Evolutionary conservation across 2,797 vertebrate genomes (phyloP), one percentile per base, ranked within the genome.

Genomic region (Microcaecilia unicolor): DNA sequence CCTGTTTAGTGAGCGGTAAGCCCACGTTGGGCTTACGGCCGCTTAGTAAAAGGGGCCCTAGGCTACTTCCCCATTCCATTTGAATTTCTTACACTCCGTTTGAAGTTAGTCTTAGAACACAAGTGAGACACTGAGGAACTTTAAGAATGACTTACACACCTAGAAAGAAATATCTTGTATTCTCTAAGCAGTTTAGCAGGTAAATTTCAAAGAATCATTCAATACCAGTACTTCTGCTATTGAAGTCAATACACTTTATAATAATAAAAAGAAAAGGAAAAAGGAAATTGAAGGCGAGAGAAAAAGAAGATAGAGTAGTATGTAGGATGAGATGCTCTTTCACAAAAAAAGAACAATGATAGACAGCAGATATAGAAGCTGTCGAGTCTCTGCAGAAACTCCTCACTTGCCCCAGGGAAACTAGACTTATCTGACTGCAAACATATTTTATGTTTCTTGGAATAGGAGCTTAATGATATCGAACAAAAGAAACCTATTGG

Each of bases 191-290:
- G n/a, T n/a, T n/a, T n/a, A n/a, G n/a, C n/a, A n/a, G n/a, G n/a
- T n/a, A n/a, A n/a, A n/a, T n/a, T n/a, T n/a, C n/a, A n/a, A n/a
- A n/a, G n/a, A n/a, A n/a, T n/a, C n/a, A n/a, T n/a, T n/a, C n/a
- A n/a, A n/a, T n/a, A n/a, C n/a, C n/a, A n/a, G n/a, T n/a, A n/a
- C n/a, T n/a, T n/a, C n/a, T n/a, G 25, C 22, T 48, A 41, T 48
- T 18, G 55, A 55, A 41, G 40, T 28, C 24, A 63, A 45, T 48
- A 48, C 32, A 50, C 51, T 25, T 31, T 51, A n/a, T 56, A 28
- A 47, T 30, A 57, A 48, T 33, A 24, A 40, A 53, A 39, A 9
- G 3, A 4, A 6, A 8, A 7, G 9, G 19, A 17, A 9, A 6
- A 28, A 25, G 22, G 16, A 41, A 9, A 22, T 29, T 27, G 2